These are phyloP conservation scores for Microcebus murinus DNA, from an alignment of 2,113 vertebrate species.

Conservation along the genomic window DNA sequence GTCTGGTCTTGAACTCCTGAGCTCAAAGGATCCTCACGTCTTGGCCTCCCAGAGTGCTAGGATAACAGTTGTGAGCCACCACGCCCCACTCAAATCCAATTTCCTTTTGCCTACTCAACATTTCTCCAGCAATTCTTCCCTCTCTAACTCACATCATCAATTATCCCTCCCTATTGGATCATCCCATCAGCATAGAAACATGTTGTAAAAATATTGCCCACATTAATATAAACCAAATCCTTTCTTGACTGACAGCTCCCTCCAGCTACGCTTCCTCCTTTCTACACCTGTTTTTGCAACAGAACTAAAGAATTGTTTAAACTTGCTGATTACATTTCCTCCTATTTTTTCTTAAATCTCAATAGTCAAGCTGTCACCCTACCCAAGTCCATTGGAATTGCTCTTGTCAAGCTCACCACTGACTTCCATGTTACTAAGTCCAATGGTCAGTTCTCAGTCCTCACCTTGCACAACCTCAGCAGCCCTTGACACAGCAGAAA, in stretches of 20 bases:
- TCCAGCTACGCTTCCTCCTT: neutral
- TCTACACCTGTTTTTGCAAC: neutral
- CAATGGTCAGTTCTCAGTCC: neutral
- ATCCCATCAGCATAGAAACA: neutral
- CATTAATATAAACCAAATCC: neutral
- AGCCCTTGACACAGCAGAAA: neutral
- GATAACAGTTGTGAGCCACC: too few relatives aligned
- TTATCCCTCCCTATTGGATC: neutral
- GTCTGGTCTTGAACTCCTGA: too few relatives aligned
- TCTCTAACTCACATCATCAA: neutral
- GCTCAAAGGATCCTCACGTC: too few relatives aligned
- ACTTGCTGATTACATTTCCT: neutral
- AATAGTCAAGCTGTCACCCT: neutral
- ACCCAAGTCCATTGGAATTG: neutral
- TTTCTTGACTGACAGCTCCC: neutral
- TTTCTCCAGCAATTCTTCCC: neutral
- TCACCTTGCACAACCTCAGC: neutral
- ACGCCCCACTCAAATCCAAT: fast-evolving
- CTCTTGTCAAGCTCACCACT: neutral
- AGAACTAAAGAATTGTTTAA: neutral
- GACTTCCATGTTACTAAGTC: neutral
- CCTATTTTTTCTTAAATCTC: neutral
- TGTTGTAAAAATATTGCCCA: neutral
- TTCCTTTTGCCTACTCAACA: neutral
- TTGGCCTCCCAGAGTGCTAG: too few relatives aligned